Base-by-base conservation (phyloP, 2,888 invertebrate genomes). In the Sphaerophoria rueppellii region DNA sequence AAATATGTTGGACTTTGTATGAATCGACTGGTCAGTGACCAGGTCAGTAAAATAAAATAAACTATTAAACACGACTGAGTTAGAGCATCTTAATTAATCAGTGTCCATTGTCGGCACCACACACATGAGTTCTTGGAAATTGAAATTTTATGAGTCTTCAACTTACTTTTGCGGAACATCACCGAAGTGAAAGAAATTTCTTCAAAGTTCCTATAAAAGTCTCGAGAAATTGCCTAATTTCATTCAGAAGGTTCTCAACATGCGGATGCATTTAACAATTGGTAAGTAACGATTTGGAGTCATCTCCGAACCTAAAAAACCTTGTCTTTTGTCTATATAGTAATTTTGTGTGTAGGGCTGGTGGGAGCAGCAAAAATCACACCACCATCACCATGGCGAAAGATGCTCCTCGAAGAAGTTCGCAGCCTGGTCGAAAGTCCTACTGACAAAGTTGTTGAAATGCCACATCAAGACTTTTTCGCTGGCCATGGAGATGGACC, bases 231-330 rank as follows among this genome's bases (percentile, higher is more conserved):
- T 40, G 9, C 7, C 11, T 2, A 2, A 24, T 54, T 14, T 72
- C 52, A 61, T 34, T 43, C 81, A 85, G 85, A 81, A 69, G 43
- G 32, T 32, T 63, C 48, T 81, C 85, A 77, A 73, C 81, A 85
- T 85, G 85, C 73, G 73, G 32, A 70, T 14, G 16, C 9, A 58
- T 34, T 70, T 81, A 70, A 40, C 76, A 72, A 57, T 72, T 48
- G 70, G 85, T 85, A 9, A 43, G 43, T 43, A 11, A 43, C 9
- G 0, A 43, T 43, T 43, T 43, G 11, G 11, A 9, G 11, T 43
- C 40, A 40, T 11, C 12, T 43, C 9, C 12, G 24, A 24, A 24
- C 24, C 24, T 24, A 24, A 24, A 43, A 43, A 43, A 43, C 12
- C 12, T 9, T 43, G 24, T 16, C 2, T 48, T 46, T 5, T 67